phyloP scores from a whole-genome alignment of 1,140 invertebrate species.

The Drosophila tsacasi region DNA sequence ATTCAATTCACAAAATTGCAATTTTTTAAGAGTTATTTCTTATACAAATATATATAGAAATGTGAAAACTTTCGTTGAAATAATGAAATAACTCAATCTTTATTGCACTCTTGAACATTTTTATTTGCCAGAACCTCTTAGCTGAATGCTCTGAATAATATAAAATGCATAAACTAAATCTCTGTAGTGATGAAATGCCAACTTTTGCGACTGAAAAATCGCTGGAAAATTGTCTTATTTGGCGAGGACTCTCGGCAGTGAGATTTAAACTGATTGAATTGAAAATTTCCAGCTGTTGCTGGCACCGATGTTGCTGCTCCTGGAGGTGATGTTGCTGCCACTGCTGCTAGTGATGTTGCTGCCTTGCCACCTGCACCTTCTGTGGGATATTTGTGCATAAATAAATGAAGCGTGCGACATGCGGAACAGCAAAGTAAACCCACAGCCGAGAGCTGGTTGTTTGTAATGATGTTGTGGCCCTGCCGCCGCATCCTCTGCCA shows the following conservation, averaged over 20 bases:
- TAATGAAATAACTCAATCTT: background rate
- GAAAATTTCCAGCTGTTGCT: conserved; percentile 66
- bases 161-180: conserved; percentile 6
- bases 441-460: conserved; percentile 26
- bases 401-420: conserved; percentile 54
- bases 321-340: conserved; percentile 21
- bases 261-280: conserved; percentile 74
- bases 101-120: background rate
- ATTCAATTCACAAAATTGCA: background rate
- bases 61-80: background rate
- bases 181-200: conserved; percentile 14
- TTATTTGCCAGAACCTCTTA: background rate
- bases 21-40: background rate
- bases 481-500: conserved; percentile 1
- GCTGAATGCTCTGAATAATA: conserved; percentile 5
- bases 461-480: conserved; percentile 54
- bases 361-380: conserved; percentile 41
- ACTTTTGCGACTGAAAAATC: conserved; percentile 6
- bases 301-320: conserved; percentile 29
- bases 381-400: conserved; percentile 60
- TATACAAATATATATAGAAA: background rate
- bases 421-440: conserved; percentile 51
- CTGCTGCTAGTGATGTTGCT: too few species aligned
- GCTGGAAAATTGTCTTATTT: conserved; percentile 14
- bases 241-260: background rate